Conservation (phyloP, 2,113 vertebrate species). For the Todiramphus chloris region DNA sequence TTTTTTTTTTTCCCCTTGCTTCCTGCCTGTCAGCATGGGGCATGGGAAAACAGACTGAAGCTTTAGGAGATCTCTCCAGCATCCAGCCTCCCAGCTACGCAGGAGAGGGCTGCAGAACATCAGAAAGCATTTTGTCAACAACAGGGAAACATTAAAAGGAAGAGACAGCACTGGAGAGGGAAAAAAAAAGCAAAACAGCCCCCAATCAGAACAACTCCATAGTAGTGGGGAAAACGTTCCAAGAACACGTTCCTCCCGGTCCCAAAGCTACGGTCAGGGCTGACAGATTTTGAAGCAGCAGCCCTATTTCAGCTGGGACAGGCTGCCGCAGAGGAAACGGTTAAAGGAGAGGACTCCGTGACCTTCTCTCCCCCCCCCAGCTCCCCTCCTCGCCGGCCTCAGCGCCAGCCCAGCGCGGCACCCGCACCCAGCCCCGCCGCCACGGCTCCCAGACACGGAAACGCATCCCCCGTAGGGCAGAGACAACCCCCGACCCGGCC, state of each 20-base stretch:
- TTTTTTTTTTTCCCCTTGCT: neutral
- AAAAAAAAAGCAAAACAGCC: neutral
- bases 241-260: neutral
- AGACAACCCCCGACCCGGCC: neutral
- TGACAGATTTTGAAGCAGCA: neutral
- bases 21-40: neutral
- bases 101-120: neutral
- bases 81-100: neutral
- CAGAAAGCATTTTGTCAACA: neutral
- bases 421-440: neutral
- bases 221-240: neutral
- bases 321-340: neutral
- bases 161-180: neutral
- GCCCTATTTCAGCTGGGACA: neutral
- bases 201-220: no score
- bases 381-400: neutral
- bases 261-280: neutral
- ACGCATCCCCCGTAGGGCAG: accelerated
- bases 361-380: neutral
- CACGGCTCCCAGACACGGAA: neutral
- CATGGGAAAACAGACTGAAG: neutral
- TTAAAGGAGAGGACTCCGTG: neutral
- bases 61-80: neutral
- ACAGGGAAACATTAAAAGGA: neutral
- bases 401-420: neutral